phyloP scores from a whole-genome alignment of 2,888 invertebrate genomes.

The Heliconius hortense region DNA sequence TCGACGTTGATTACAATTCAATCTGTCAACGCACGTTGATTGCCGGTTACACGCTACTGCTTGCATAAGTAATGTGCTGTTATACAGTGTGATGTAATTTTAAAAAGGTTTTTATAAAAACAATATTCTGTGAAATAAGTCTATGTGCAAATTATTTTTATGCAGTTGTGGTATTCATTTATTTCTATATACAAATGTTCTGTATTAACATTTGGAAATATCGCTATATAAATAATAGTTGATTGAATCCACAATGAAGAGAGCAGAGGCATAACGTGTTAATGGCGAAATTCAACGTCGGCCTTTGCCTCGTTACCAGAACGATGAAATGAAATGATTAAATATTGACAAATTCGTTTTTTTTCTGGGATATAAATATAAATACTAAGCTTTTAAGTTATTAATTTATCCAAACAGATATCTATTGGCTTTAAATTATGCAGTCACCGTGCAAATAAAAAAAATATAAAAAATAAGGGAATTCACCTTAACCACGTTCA shows the following conservation, averaged over 20 bases:
- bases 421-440: neutral
- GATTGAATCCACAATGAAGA: no score
- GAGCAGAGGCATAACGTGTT: no score
- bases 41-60: conserved; percentile 14
- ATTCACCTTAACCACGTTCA: conserved; percentile 10
- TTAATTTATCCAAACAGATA: neutral
- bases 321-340: no score
- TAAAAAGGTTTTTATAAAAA: neutral
- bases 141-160: no score
- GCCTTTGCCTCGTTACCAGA: no score
- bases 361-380: neutral
- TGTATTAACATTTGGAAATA: no score
- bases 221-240: no score
- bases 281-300: no score
- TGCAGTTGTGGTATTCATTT: no score
- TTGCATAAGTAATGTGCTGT: conserved; percentile 21
- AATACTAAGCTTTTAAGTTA: neutral
- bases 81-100: neutral
- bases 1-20: conserved; percentile 14
- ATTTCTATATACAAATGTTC: no score
- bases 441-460: neutral
- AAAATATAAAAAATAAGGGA: neutral
- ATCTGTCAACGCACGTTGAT: conserved; percentile 18
- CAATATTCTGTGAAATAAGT: neutral
- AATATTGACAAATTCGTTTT: no score